Evolutionary conservation across 2,113 vertebrate species (phyloP).

Genomic region (Stercorarius parasiticus): DNA sequence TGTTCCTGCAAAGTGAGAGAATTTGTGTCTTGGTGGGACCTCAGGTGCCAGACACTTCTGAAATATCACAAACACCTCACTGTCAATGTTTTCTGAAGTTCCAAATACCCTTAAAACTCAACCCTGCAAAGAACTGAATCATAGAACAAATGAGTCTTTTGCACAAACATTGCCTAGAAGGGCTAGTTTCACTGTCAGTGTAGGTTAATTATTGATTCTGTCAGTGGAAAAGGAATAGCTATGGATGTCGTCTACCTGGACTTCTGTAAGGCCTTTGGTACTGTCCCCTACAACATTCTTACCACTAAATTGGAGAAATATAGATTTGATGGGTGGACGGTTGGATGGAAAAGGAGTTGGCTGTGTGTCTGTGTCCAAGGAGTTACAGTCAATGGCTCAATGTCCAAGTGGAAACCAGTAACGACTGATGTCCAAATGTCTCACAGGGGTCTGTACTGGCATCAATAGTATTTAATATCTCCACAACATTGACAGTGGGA

Average conservation of each 20-base stretch:
- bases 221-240: background rate
- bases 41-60: background rate
- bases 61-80: background rate
- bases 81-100: background rate
- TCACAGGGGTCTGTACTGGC: background rate
- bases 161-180: background rate
- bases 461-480: background rate
- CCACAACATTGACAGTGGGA: background rate
- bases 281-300: background rate
- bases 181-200: background rate
- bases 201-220: background rate
- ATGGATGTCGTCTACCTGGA: accelerated
- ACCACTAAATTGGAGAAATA: background rate
- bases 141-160: background rate
- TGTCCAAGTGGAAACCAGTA: background rate
- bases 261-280: background rate
- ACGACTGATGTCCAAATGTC: accelerated
- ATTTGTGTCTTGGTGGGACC: background rate
- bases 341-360: background rate
- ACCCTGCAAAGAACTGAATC: accelerated
- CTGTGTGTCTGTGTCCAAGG: background rate
- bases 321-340: background rate
- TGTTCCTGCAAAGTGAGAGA: background rate
- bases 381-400: background rate
- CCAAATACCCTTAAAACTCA: background rate